Conservation (phyloP, 1,140 invertebrate species). For the Diplogasteroides magnus region DNA sequence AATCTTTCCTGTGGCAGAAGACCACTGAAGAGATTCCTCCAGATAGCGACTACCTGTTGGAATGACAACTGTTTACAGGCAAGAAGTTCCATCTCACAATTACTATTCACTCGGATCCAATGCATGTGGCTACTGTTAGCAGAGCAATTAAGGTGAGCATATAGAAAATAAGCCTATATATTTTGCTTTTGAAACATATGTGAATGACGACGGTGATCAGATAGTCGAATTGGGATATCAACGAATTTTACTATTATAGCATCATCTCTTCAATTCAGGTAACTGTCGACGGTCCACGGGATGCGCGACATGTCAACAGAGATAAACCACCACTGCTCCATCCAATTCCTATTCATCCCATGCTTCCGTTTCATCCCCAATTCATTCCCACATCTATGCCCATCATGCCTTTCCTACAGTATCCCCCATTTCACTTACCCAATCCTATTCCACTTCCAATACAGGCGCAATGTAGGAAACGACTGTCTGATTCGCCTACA, state of each 20-base stretch:
- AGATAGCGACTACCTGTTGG: background rate
- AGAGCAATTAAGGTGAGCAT: slow-evolving; percentile 85
- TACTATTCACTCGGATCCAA: slow-evolving; percentile 81
- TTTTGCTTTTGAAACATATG: no score
- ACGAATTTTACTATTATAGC: no score
- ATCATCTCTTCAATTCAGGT: no score
- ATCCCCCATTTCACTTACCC: background rate
- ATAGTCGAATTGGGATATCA: no score
- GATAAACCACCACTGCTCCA: background rate
- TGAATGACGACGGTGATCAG: no score
- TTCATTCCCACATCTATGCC: background rate
- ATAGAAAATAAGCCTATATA: no score
- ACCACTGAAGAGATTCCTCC: no score
- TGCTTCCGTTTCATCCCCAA: background rate
- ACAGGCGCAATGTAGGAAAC: background rate
- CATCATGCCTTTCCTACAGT: background rate
- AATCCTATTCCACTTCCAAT: background rate
- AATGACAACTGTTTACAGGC: slow-evolving; percentile 62
- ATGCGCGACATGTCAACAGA: background rate
- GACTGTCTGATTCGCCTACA: background rate
- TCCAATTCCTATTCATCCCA: background rate
- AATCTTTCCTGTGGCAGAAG: no score
- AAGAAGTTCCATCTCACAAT: slow-evolving; percentile 95
- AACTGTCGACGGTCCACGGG: background rate
- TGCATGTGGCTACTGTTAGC: slow-evolving; percentile 88